Evolutionary conservation across 1,140 invertebrate species (phyloP), one percentile per base, ranked within the genome.

Genomic region (Wiebesia pumilae): DNA sequence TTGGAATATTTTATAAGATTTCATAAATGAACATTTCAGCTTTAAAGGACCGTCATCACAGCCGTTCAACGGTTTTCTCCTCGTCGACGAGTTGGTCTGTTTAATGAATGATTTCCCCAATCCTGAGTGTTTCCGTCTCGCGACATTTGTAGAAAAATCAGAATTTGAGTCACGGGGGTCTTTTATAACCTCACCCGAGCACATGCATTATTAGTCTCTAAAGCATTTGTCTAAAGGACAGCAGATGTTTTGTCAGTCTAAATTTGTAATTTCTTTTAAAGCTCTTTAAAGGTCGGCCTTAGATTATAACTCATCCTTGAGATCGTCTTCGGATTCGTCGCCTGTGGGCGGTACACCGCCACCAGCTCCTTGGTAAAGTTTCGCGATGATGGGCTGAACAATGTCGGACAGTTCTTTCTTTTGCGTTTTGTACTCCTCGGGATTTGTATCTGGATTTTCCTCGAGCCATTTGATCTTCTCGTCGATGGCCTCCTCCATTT

Each of bases 401-500:
- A 99, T 96, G 89, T 98, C 97, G 93, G 99, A 98, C 19, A 99
- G 94, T 91, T 98, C 97, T 92, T 99, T 99, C 96, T 99, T 99
- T 91, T 99, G 98, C 92, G 97, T 97, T 92, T 99, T 98, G 94
- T 98, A 98, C 81, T 99, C 98, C 90, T 99, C 98, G 0, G 97
- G 95, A 75, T 99, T 98, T 10, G 97, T 97, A 88, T 99, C 98
- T 89, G 97, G 96, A 93, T 99, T 99, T 87, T 97, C 96, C 94
- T 99, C 99, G 65, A 99, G 94, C 99, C 99, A 99, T 92, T 99
- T 99, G 91, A 99, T 99, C 85, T 98, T 97, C 89, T 98, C 98
- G 88, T 99, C 98, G 90, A 99, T 97, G 35, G 98, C 98, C 89
- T 97, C 96, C 92, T 99, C 98, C 95, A 99, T 98, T 90, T 98